phyloP scores from a whole-genome alignment of 2,888 invertebrate genomes.

The Morinoia aosen region DNA sequence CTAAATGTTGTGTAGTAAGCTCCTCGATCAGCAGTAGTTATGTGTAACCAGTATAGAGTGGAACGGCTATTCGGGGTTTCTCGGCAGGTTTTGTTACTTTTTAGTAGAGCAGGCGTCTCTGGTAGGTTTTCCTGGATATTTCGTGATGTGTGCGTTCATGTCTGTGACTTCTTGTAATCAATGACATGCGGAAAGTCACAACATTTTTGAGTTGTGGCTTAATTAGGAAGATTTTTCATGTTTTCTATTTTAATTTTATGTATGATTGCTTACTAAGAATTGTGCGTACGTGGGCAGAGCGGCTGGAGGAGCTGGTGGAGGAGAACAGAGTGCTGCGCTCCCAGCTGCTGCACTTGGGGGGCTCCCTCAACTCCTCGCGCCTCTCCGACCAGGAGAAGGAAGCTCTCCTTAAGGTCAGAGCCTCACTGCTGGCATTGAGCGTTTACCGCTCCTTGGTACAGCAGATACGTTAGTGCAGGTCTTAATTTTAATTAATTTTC shows the following conservation, averaged over 20 bases:
- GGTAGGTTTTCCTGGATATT: too few relatives aligned
- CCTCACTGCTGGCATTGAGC: conserved; percentile 75
- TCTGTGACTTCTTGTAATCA: not conserved
- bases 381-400: conserved; percentile 73
- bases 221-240: not conserved
- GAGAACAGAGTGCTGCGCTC: conserved; percentile 72
- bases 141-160: too few relatives aligned
- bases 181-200: not conserved
- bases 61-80: too few relatives aligned
- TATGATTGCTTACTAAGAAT: not conserved
- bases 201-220: not conserved
- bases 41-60: too few relatives aligned
- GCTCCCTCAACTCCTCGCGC: conserved; percentile 70
- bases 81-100: too few relatives aligned
- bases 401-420: conserved; percentile 69
- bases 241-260: not conserved
- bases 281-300: not conserved
- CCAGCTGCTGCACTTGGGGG: conserved; percentile 72
- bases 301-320: conserved; percentile 45
- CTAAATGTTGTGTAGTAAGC: too few relatives aligned
- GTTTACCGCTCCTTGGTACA: conserved; percentile 74
- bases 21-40: too few relatives aligned
- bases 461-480: not conserved
- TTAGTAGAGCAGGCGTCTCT: too few relatives aligned
- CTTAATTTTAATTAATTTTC: too few relatives aligned